Conservation (phyloP, 2,888 invertebrate genomes). For the Drosophila colorata region DNA sequence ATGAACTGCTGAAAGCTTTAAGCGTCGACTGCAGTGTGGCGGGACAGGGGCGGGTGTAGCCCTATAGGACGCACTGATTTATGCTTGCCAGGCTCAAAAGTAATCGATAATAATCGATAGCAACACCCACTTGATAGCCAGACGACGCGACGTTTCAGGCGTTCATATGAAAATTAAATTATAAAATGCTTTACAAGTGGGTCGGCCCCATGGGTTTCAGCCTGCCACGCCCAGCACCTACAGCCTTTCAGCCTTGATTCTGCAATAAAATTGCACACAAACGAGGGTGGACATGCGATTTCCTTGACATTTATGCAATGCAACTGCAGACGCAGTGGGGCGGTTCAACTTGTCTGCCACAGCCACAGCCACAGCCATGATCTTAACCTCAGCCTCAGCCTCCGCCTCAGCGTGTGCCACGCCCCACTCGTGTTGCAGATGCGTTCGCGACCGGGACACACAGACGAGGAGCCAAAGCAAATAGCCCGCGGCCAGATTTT, state of each 20-base stretch:
- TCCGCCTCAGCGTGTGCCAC: constrained; percentile 46
- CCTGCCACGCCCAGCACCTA: constrained; percentile 39
- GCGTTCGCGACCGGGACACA: constrained; percentile 33
- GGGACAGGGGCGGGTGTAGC: constrained; percentile 20
- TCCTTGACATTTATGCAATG: constrained; percentile 80
- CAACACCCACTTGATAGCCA: constrained; percentile 71
- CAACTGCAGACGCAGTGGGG: constrained; percentile 72
- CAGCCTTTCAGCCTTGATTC: constrained; percentile 40
- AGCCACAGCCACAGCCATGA: constrained; percentile 17
- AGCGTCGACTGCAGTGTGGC: constrained; percentile 36
- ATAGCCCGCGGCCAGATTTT: constrained; percentile 77
- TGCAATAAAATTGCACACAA: constrained; percentile 67
- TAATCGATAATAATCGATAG: constrained; percentile 82
- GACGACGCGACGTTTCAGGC: constrained; percentile 52
- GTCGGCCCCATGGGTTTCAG: constrained; percentile 62
- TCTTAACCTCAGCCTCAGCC: constrained; percentile 9
- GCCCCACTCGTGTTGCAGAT: constrained; percentile 72
- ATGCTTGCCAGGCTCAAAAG: constrained; percentile 65
- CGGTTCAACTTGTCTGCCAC: constrained; percentile 54
- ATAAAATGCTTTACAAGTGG: constrained; percentile 83
- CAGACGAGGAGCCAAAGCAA: constrained; percentile 68
- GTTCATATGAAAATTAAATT: constrained; percentile 83
- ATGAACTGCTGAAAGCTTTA: constrained; percentile 80
- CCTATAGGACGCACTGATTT: constrained; percentile 59
- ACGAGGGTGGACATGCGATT: constrained; percentile 82